These are phyloP conservation scores for Eupeodes luniger DNA, from an alignment of 2,888 invertebrate genomes.

Conservation along the genomic window DNA sequence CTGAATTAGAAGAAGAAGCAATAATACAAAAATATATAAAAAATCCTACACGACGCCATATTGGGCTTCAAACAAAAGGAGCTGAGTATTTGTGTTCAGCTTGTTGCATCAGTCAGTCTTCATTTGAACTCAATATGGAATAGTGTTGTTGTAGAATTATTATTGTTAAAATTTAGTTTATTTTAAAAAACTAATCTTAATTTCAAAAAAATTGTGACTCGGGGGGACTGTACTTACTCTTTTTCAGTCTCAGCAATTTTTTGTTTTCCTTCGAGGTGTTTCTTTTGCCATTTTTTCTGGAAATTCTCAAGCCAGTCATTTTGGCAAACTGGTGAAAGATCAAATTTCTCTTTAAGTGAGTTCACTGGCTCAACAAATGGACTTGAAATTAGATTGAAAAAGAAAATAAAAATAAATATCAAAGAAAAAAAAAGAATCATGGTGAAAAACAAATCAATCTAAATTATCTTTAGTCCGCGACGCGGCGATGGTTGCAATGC, in stretches of 20 bases:
- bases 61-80: constrained; percentile 1
- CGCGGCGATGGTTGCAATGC: no score
- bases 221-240: constrained; percentile 80
- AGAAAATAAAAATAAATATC: constrained; percentile 77
- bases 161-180: background rate
- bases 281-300: constrained; percentile 84
- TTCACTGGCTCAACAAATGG: constrained; percentile 84
- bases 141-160: constrained; percentile 10
- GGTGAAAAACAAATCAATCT: no score
- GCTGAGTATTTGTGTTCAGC: background rate
- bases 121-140: constrained; percentile 37
- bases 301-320: constrained; percentile 86
- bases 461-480: no score
- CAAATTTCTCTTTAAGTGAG: constrained; percentile 86
- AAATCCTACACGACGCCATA: constrained; percentile 41
- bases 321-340: constrained; percentile 85
- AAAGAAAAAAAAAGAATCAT: no score
- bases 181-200: no score
- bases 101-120: background rate
- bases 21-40: background rate
- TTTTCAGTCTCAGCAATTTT: constrained; percentile 85
- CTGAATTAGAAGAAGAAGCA: constrained; percentile 28
- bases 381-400: constrained; percentile 68
- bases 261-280: constrained; percentile 82
- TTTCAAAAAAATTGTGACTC: no score